These are phyloP conservation scores for Numenius arquata DNA, from an alignment of 2,113 vertebrate species.

Conservation along the genomic window DNA sequence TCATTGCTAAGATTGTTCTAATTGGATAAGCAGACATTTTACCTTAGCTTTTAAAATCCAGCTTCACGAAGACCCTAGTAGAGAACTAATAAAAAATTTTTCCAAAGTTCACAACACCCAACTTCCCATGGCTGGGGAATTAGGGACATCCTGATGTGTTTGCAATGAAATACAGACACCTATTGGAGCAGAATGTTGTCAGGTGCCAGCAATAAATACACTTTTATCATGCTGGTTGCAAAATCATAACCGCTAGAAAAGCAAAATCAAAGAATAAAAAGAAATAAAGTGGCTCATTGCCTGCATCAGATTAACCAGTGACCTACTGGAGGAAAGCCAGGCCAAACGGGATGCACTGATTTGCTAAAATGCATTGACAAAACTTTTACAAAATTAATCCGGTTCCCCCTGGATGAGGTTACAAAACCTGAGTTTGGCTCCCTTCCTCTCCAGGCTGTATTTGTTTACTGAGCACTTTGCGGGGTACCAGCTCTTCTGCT, in stretches of 20 bases:
- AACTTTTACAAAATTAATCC: background rate
- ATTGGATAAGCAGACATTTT: background rate
- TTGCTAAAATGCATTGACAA: background rate
- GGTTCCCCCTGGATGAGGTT: background rate
- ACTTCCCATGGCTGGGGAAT: background rate
- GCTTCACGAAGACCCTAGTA: background rate
- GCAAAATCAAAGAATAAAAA: conserved; percentile 15
- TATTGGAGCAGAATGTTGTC: background rate
- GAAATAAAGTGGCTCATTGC: background rate
- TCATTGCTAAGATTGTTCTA: background rate
- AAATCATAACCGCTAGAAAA: background rate
- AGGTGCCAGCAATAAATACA: conserved; percentile 6
- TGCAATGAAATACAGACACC: conserved; percentile 2
- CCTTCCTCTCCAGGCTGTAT: background rate
- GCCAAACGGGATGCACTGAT: background rate
- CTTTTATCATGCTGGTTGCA: conserved; percentile 3
- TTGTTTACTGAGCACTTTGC: background rate
- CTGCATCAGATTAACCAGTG: conserved; percentile 2
- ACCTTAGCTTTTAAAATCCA: background rate
- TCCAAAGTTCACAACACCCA: background rate
- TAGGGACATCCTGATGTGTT: background rate
- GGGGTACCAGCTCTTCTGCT: background rate
- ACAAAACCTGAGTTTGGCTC: background rate
- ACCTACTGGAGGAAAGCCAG: background rate
- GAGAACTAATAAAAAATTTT: background rate